A percentile compares a stretch with the other conserved stretches of the same genome.
Evolutionary conservation across 2,797 vertebrate genomes (phyloP).

Genomic region (Hephaestus fuliginosus): DNA sequence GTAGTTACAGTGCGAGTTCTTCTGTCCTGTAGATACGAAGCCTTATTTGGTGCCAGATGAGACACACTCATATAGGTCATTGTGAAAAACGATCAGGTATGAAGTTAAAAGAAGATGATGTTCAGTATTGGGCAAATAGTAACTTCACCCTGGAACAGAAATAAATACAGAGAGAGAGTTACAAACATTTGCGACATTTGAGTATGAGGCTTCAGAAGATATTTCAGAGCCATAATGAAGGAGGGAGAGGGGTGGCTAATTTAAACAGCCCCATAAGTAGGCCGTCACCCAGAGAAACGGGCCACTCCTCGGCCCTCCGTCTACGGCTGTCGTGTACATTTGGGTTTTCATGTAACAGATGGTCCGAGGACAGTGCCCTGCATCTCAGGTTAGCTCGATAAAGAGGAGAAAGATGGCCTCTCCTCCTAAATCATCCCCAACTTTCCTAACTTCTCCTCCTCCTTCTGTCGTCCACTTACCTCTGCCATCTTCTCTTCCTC

Average conservation of each 20-base stretch:
- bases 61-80: neutral
- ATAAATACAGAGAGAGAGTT: neutral
- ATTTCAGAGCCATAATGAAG: neutral
- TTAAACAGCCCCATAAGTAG: constrained; percentile 34
- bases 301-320: constrained; percentile 5
- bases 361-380: constrained; percentile 17
- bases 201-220: neutral
- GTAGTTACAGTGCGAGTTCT: too few relatives aligned
- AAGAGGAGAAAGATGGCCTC: constrained; percentile 45
- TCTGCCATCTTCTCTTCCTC: neutral
- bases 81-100: neutral
- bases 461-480: neutral
- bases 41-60: neutral
- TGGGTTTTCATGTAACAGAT: constrained; percentile 48
- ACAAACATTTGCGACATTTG: neutral
- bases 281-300: constrained; percentile 34
- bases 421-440: constrained; percentile 36
- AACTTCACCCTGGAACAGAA: neutral
- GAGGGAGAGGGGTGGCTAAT: constrained; percentile 2
- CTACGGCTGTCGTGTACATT: constrained; percentile 33
- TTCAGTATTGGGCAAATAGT: neutral
- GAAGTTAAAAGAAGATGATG: neutral
- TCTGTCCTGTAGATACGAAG: neutral
- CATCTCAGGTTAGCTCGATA: constrained; percentile 44
- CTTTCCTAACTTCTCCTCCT: constrained; percentile 19